Evolutionary conservation across 2,888 invertebrate species (phyloP).

Genomic region (Panzeria rudis): DNA sequence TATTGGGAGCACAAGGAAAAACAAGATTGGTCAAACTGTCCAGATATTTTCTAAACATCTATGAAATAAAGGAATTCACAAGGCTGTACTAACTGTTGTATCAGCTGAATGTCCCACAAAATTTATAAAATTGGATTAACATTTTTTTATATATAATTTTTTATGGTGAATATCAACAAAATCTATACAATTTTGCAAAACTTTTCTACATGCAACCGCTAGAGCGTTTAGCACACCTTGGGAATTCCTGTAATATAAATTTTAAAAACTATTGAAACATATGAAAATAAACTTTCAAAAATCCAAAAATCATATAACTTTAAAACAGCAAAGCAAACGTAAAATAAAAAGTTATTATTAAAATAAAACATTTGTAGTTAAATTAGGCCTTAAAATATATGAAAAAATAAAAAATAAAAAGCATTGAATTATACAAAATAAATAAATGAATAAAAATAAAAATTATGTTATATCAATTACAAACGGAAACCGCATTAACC

Average conservation of each 20-base stretch:
- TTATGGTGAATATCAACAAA: no score
- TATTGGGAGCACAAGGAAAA: slow-evolving; percentile 97
- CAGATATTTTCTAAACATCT: slow-evolving; percentile 88
- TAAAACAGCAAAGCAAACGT: slow-evolving; percentile 56
- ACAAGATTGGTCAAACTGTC: slow-evolving; percentile 95
- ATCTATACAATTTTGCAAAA: background rate
- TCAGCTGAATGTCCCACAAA: background rate
- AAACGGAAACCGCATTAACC: slow-evolving; percentile 16
- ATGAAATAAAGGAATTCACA: slow-evolving; percentile 12
- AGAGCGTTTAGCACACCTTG: background rate
- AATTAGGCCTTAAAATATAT: slow-evolving; percentile 65
- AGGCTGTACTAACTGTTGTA: slow-evolving; percentile 6
- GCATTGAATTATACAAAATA: slow-evolving; percentile 55
- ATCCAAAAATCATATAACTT: slow-evolving; percentile 58
- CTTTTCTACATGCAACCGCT: background rate
- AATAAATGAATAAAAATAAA: slow-evolving; percentile 6
- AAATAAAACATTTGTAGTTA: slow-evolving; percentile 65
- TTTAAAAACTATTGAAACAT: background rate
- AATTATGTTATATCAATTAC: slow-evolving; percentile 2
- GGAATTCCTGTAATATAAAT: background rate
- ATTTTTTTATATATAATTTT: no score
- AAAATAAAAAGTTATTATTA: slow-evolving; percentile 49
- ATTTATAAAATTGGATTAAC: background rate
- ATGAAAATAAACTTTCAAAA: slow-evolving; percentile 37
- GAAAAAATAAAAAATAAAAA: slow-evolving; percentile 45